Evolutionary conservation across 2,888 invertebrate genomes (phyloP), one percentile per base, ranked within the genome.

Genomic region (Chrysodeixis includens): DNA sequence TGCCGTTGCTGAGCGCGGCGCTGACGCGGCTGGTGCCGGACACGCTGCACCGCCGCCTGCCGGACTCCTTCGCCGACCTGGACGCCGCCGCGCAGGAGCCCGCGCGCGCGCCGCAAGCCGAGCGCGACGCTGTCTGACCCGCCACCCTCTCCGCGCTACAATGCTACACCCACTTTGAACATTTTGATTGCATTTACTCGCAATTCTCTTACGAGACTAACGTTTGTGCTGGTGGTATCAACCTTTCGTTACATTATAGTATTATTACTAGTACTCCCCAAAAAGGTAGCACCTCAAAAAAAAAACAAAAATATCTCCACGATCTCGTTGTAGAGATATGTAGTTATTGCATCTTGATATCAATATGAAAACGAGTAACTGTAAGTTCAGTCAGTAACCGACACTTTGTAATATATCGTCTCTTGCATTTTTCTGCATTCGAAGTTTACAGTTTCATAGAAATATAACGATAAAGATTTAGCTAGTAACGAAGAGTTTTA

Each of bases 21-120:
- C 90, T 94, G 66, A 94, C 96, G 51, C 90, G 96, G 72, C 82
- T 96, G 92, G 87, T 93, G 75, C 96, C 96, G 0, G 96, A 96
- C 90, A 96, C 96, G 57, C 93, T 96, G 67, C 95, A 96, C 80
- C 88, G 94, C 12, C 91, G 95, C n/a, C 90, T 96, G 78, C 96
- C 96, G 18, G 95, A 96, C 83, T 95, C 95, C 63, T 95, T 96
- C 83, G 93, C 95, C 20, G 96, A 96, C 81, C 87, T 94, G 61
- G 89, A 88, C 59, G 59, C 35, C 26, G 10, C 69, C 6, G 10
- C 35, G 62, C 59, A 51, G 26, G 62, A 67, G 14, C 20, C 30
- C 14, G 9, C 30, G 5, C 14, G 8, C 1, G 5, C n/a, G 0
- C 20, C 53, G 1, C 18, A 16, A 56, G 9, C 32, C 55, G 1